Evolutionary conservation across 2,888 invertebrate species (phyloP).

Genomic region (Thecophora atra): DNA sequence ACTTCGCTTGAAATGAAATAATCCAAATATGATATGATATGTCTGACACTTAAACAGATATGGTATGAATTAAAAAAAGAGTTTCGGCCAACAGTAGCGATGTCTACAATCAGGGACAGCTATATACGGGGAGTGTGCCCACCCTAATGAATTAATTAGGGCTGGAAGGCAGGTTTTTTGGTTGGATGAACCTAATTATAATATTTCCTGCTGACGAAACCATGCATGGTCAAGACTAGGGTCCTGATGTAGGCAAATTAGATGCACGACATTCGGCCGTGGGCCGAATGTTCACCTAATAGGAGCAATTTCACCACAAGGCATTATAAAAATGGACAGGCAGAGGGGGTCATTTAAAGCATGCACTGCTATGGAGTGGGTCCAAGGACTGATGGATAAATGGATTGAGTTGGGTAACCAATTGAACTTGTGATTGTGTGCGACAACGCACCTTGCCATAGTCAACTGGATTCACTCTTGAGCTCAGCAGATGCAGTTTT

Average conservation of each 20-base stretch:
- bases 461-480: constrained; percentile 20
- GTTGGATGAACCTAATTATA: constrained; percentile 2
- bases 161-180: constrained; percentile 34
- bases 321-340: constrained; percentile 21
- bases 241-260: constrained; percentile 2
- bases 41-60: constrained; percentile 5
- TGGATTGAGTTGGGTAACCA: constrained; percentile 14
- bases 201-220: constrained; percentile 32
- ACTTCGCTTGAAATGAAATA: too few relatives aligned
- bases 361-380: constrained; percentile 1
- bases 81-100: constrained; percentile 3
- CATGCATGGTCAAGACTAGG: constrained; percentile 32
- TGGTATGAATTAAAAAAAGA: not conserved
- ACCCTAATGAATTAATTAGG: constrained; percentile 16
- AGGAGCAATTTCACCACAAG: constrained; percentile 15
- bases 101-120: constrained; percentile 17
- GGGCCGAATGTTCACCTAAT: constrained; percentile 37
- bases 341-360: not conserved
- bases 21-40: too few relatives aligned
- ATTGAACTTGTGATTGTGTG: constrained; percentile 13
- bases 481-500: constrained; percentile 1
- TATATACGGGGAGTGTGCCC: constrained; percentile 4
- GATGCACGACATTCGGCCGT: constrained; percentile 28
- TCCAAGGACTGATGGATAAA: not conserved
- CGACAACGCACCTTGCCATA: constrained; percentile 23